Evolutionary conservation across 2,113 vertebrate species (phyloP), one percentile per base, ranked within the genome.

Genomic region (Chinchilla lanigera): DNA sequence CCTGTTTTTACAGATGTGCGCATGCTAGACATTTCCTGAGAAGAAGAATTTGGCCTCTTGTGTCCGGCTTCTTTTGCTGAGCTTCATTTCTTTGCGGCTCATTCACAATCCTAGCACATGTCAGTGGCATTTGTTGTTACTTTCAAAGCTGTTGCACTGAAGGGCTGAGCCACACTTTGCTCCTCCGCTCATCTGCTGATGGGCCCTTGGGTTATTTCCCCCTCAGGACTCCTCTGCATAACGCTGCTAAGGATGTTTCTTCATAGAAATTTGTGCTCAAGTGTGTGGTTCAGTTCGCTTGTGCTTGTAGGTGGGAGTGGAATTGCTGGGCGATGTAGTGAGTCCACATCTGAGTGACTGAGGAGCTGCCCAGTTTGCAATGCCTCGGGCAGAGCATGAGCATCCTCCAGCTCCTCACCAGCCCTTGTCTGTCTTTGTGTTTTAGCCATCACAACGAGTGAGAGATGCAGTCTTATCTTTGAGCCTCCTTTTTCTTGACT

Each of bases 331-430:
- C 28, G 20, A 11, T 82, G 10, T 8, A 38, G 67, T 73, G 60
- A 84, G 61, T 50, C 26, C 60, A 6, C 2, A 2, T 67, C 69
- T 58, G 24, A 5, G 17, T 61, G 67, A 30, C 17, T 84, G 38
- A 92, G 60, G 71, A 81, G 16, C 13, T 19, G 19, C 17, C 47
- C 28, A 9, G 63, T 77, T 52, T 44, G 47, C 52, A 14, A 33
- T n/a, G 54, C n/a, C 13, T 24, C 5, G 0, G 38, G 56, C 5
- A 50, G 33, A 4, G 13, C 19, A 38, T 82, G 56, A 52, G 30
- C 11, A n/a, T 89, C 1, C n/a, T 47, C 9, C 26, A 0, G 7
- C 0, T 58, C 38, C 20, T 80, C 52, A 8, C 24, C 1, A 13
- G 28, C 0, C 10, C n/a, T 54, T 58, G 11, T 52, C 26, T 71